Base-by-base conservation (phyloP, 2,113 vertebrate genomes). In the Phaethornis superciliosus region DNA sequence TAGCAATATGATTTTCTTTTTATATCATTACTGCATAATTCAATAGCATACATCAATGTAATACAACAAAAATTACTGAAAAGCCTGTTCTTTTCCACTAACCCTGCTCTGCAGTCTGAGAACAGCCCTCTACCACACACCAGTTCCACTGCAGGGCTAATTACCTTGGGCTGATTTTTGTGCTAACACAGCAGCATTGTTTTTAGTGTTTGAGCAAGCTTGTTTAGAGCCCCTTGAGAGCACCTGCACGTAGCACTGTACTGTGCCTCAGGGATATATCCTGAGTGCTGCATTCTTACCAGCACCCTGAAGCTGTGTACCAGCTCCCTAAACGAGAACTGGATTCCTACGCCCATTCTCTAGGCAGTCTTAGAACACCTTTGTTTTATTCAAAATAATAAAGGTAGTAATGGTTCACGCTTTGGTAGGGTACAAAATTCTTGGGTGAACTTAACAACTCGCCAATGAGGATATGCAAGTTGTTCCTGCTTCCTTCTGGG, bases 201-300 rank as follows among this genome's bases (percentile, higher is more conserved):
- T 95, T 93, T 83, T 81, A 93, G 80, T 68, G 46, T 32, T 89
- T 68, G 74, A 85, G 76, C 47, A 78, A 69, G 75, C 92, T 85
- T 88, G 64, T 86, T 95, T 40, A 85, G 87, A 88, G 85, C 56
- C 92, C 82, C 72, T 35, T 46, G 77, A 87, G 78, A 55, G 67
- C 67, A 85, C n/a, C 64, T 87, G 72, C 91, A 63, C 74, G 69
- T 27, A 92, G 68, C 24, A 49, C 60, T 72, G 44, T 37, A 58
- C 79, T 77, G 37, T 63, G 92, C 76, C 89, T 70, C 82, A 67
- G 89, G 81, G 79, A 77, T 15, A 28, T 24, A 63, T 40, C 47
- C 70, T 14, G 12, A 89, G 55, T 80, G 26, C 52, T 91, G 18
- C 74, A 65, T 77, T 92, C 78, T 70, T 72, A 40, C 3, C 88